Evolutionary conservation across 1,140 invertebrate species (phyloP).

Genomic region (Drosophila setifemur): DNA sequence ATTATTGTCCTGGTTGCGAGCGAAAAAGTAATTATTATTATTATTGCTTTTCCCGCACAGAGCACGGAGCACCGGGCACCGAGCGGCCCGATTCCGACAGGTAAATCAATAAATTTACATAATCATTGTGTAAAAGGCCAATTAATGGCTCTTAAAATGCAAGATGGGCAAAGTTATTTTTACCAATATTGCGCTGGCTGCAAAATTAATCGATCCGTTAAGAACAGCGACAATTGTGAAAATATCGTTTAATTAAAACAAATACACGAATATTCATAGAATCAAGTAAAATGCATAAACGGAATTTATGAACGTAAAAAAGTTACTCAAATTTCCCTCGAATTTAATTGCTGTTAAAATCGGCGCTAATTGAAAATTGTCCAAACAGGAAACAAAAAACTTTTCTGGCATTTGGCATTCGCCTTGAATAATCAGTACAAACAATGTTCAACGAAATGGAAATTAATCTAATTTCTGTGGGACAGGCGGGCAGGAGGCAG

Average conservation of each 20-base stretch:
- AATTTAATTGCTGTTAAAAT: conserved; percentile 31
- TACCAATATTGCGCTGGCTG: neutral
- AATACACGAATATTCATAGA: conserved; percentile 25
- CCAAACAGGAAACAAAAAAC: conserved; percentile 1
- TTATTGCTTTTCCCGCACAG: conserved; percentile 42
- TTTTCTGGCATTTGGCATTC: conserved; percentile 16
- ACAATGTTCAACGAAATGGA: conserved; percentile 52
- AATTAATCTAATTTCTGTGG: conserved; percentile 56
- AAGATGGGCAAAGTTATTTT: conserved; percentile 22
- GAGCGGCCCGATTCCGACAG: neutral
- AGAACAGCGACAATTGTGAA: conserved; percentile 17
- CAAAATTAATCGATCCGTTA: conserved; percentile 11
- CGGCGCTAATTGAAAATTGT: conserved; percentile 29
- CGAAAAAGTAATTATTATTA: conserved; percentile 63
- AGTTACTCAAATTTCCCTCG: conserved; percentile 24
- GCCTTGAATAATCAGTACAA: conserved; percentile 33
- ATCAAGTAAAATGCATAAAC: neutral
- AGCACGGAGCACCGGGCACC: too few relatives aligned
- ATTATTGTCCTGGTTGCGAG: conserved; percentile 43
- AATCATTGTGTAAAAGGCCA: conserved; percentile 31
- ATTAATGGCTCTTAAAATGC: conserved; percentile 36
- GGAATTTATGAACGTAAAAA: conserved; percentile 21
- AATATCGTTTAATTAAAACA: conserved; percentile 39
- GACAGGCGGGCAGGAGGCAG: conserved; percentile 16
- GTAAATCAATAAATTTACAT: conserved; percentile 49